Percentiles rank a stretch among this genome's conserved stretches.
These are phyloP conservation scores for Mesocentrotus franciscanus DNA, from an alignment of 53 echinoderm and acorn worm genomes.

Conservation along the genomic window DNA sequence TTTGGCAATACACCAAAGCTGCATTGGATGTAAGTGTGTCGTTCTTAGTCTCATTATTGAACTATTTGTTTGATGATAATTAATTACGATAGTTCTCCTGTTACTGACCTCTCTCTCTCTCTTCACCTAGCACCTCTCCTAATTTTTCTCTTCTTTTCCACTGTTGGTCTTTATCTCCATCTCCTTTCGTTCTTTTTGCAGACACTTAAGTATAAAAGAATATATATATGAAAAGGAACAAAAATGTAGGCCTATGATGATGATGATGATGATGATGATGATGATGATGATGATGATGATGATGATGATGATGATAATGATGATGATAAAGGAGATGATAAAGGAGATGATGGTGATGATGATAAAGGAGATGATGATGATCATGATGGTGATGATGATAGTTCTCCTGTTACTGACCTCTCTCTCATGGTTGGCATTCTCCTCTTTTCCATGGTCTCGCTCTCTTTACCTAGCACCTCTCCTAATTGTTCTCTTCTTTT, in stretches of 20 bases:
- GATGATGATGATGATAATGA: not conserved
- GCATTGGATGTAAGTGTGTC: slow-evolving; percentile 56
- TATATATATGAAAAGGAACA: too few relatives aligned
- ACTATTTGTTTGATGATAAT: not conserved
- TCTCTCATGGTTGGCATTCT: too few relatives aligned
- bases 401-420: too few relatives aligned
- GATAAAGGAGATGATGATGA: too few relatives aligned
- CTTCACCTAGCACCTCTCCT: not conserved
- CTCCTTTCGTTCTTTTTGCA: not conserved
- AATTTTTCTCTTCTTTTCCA: not conserved
- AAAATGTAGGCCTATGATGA: too few relatives aligned
- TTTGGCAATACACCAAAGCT: slow-evolving; percentile 71
- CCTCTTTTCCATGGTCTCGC: too few relatives aligned
- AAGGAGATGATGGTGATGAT: too few relatives aligned
- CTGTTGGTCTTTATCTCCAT: not conserved
- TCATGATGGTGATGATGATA: not conserved
- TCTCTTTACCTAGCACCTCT: too few relatives aligned
- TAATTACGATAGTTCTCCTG: not conserved
- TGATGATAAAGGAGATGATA: too few relatives aligned
- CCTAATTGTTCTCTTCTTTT: too few relatives aligned
- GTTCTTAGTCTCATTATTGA: slow-evolving; percentile 32
- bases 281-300: not conserved
- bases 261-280: not conserved
- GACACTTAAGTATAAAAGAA: not conserved
- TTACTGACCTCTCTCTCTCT: not conserved